A percentile compares a stretch with the other conserved stretches of the same genome.
Conservation (phyloP, 1,140 invertebrate species). For the Zaprionus africanus region DNA sequence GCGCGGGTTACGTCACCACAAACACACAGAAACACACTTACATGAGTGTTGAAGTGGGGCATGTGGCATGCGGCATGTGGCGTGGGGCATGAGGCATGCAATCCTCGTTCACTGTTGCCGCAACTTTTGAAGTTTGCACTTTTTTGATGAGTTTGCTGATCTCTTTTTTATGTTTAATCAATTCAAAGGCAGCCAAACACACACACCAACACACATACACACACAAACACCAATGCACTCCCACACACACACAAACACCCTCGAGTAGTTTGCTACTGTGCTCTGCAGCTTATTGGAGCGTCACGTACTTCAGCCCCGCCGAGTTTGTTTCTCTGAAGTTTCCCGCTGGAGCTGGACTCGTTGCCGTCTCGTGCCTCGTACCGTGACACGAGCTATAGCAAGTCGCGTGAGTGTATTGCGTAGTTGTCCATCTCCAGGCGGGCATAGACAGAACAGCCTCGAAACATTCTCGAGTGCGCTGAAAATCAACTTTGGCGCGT, state of each 20-base stretch:
- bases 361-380: background rate
- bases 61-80: conserved; percentile 20
- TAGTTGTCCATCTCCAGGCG: background rate
- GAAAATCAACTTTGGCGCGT: conserved; percentile 48
- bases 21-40: background rate
- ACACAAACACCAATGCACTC: conserved; percentile 12
- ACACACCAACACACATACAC: conserved; percentile 5
- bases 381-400: background rate
- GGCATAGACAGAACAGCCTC: background rate
- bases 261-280: conserved; percentile 39
- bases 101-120: conserved; percentile 6
- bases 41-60: conserved; percentile 2
- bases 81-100: background rate
- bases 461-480: conserved; percentile 37
- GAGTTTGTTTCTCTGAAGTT: conserved; percentile 28
- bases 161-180: conserved; percentile 62
- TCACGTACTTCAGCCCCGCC: conserved; percentile 57
- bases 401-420: background rate
- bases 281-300: conserved; percentile 42
- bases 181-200: conserved; percentile 28
- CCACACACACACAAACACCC: conserved; percentile 1
- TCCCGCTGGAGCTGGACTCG: background rate
- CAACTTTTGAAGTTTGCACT: conserved; percentile 31
- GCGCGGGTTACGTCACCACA: background rate
- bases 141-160: conserved; percentile 60